phyloP scores from a whole-genome alignment of 2,113 vertebrate genomes.

The Scalopus aquaticus region DNA sequence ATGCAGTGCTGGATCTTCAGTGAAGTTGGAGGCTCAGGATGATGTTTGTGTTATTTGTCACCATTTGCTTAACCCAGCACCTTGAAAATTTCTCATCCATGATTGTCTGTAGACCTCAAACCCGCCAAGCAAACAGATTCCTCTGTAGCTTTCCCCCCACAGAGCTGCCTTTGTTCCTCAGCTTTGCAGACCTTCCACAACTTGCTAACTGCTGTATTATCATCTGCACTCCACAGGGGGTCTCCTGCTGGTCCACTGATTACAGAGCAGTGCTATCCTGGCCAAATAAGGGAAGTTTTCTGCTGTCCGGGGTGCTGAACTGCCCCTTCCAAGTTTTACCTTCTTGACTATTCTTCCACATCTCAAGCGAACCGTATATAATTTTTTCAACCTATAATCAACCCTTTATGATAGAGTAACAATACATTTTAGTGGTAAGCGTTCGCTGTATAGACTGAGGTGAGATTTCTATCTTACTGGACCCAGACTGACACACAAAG shows the following conservation, averaged over 20 bases:
- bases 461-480: too few relatives aligned
- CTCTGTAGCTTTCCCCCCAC: not conserved
- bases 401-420: too few relatives aligned
- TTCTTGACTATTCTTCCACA: not conserved
- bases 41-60: not conserved
- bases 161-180: fast-evolving
- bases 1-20: not conserved
- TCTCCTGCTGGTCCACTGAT: not conserved
- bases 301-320: too few relatives aligned
- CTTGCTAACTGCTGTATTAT: not conserved
- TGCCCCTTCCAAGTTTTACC: not conserved
- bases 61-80: not conserved
- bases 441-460: too few relatives aligned
- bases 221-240: too few relatives aligned
- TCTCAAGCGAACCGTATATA: not conserved
- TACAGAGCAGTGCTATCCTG: not conserved
- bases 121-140: not conserved
- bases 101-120: not conserved
- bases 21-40: not conserved
- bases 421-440: too few relatives aligned
- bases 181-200: not conserved
- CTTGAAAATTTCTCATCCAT: too few relatives aligned
- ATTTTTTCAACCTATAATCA: not conserved
- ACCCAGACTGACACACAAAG: not conserved
- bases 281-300: too few relatives aligned